These are phyloP conservation scores for Gallinago jamesoni DNA, from an alignment of 2,113 vertebrate species.

Conservation along the genomic window DNA sequence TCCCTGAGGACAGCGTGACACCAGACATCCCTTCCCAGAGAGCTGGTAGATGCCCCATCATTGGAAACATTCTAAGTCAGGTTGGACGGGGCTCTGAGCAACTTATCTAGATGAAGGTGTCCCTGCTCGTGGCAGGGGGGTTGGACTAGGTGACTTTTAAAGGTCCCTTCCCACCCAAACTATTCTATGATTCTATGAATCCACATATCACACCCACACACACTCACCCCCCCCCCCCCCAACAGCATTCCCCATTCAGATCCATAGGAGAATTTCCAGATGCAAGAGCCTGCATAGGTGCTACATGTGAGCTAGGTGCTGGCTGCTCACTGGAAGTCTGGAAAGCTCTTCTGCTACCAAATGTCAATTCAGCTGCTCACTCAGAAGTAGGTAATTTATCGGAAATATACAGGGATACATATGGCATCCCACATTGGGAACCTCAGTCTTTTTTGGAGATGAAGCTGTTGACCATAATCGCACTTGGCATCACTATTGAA, in stretches of 20 bases:
- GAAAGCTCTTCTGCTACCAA: background rate
- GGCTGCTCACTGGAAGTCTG: background rate
- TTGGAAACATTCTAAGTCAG: background rate
- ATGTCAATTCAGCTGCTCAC: accelerated
- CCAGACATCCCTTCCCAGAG: background rate
- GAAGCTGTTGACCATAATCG: background rate
- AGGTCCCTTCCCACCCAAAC: background rate
- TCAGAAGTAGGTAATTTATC: background rate
- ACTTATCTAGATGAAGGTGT: background rate
- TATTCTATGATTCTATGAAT: background rate
- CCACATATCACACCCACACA: background rate
- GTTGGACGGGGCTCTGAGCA: background rate
- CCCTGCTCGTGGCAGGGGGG: background rate
- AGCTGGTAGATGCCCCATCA: background rate
- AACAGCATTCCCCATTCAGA: background rate
- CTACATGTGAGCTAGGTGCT: background rate
- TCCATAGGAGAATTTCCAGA: background rate
- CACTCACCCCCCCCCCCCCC: no score
- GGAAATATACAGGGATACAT: accelerated
- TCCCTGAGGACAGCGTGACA: background rate
- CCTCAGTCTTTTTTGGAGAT: background rate
- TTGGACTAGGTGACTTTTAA: background rate
- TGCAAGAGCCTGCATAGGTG: no score
- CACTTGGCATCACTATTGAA: background rate
- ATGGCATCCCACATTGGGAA: accelerated